Conservation (phyloP, 1,140 invertebrate genomes). For the Microvelia longipes region DNA sequence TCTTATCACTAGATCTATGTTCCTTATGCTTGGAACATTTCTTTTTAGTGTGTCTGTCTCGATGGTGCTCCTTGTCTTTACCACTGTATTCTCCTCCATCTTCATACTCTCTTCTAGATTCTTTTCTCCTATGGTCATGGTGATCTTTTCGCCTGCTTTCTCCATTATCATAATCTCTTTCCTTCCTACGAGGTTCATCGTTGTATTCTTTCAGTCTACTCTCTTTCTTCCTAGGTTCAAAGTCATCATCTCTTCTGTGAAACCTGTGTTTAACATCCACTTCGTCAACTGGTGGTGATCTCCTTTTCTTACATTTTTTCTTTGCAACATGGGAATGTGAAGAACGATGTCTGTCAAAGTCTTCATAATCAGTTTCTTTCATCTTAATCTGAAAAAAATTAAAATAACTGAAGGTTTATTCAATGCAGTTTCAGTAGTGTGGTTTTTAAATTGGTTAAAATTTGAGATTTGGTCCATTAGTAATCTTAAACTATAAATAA, state of each 20-base stretch:
- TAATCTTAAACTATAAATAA: too few species aligned
- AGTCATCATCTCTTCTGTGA: neutral
- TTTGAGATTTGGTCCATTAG: too few species aligned
- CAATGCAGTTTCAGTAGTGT: too few species aligned
- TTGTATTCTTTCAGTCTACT: neutral
- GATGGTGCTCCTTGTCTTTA: too few species aligned
- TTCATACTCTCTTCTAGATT: conserved; percentile 2
- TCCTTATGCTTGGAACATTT: neutral
- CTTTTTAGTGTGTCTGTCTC: too few species aligned
- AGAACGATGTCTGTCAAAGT: neutral
- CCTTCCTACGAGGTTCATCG: neutral
- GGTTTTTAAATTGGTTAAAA: too few species aligned
- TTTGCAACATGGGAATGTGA: neutral
- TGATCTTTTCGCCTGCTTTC: neutral
- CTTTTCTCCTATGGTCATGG: neutral
- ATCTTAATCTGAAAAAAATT: neutral
- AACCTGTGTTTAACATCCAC: neutral
- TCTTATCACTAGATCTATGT: neutral
- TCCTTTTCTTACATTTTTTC: neutral
- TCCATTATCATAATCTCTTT: neutral
- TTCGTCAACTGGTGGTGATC: neutral
- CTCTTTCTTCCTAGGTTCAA: neutral
- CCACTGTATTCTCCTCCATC: too few species aligned
- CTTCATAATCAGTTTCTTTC: neutral
- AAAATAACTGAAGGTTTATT: too few species aligned